phyloP scores from a whole-genome alignment of 2,888 invertebrate genomes.

The Amphipoea oculea region DNA sequence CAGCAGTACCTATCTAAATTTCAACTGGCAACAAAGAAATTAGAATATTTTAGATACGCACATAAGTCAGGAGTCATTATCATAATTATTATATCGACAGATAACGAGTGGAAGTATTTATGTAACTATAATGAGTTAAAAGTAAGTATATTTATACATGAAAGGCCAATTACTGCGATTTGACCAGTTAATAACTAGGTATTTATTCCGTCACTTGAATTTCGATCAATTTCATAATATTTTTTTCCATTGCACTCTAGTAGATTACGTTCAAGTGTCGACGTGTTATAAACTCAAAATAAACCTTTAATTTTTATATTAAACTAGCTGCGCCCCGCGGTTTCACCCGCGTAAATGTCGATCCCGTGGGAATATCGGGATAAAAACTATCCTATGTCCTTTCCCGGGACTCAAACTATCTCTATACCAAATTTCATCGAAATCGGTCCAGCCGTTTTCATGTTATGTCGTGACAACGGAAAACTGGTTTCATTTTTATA shows the following conservation, averaged over 20 bases:
- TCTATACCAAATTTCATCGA: too few relatives aligned
- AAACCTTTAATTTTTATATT: constrained; percentile 19
- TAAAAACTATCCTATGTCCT: too few relatives aligned
- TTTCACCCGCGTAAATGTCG: too few relatives aligned
- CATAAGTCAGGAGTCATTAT: neutral
- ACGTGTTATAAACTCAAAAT: neutral
- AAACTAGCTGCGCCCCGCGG: too few relatives aligned
- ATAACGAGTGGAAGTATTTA: constrained; percentile 32
- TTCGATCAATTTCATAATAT: constrained; percentile 24
- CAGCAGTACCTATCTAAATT: neutral
- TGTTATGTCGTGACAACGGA: too few relatives aligned
- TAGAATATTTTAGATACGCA: constrained; percentile 27
- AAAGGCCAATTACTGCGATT: constrained; percentile 34
- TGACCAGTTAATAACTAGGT: neutral
- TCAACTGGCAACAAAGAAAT: constrained; percentile 8
- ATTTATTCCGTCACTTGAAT: constrained; percentile 8
- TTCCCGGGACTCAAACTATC: too few relatives aligned
- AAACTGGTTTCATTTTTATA: too few relatives aligned
- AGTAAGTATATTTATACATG: constrained; percentile 17
- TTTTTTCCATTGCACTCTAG: neutral
- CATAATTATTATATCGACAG: constrained; percentile 12
- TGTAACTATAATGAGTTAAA: constrained; percentile 1
- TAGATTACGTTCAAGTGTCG: neutral
- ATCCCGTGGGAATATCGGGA: too few relatives aligned
- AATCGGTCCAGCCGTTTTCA: too few relatives aligned